Percentiles rank a stretch among this genome's conserved stretches.
Conservation (phyloP, 1,140 invertebrate species). For the Zaprionus camerounensis region DNA sequence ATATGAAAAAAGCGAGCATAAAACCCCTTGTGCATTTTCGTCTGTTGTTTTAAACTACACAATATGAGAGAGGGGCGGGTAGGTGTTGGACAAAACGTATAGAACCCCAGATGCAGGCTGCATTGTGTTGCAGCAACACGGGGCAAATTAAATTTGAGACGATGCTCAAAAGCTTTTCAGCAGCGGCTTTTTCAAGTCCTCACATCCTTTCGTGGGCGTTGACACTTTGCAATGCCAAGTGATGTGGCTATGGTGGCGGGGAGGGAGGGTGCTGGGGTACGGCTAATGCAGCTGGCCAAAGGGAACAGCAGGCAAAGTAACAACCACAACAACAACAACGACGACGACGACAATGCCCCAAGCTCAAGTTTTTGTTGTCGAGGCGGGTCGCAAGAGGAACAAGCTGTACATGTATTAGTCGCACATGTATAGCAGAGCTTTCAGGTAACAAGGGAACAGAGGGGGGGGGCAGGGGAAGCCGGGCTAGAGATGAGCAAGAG, state of each 20-base stretch:
- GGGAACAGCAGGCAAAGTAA: neutral
- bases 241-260: neutral
- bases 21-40: neutral
- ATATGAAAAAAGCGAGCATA: neutral
- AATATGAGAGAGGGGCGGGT: neutral
- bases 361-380: conserved; percentile 32
- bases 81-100: too few relatives aligned
- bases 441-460: neutral
- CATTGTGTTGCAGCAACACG: neutral
- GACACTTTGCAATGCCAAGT: conserved; percentile 20
- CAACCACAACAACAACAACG: neutral
- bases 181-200: neutral
- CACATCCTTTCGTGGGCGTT: conserved; percentile 28
- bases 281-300: conserved; percentile 24
- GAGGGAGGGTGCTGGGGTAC: neutral
- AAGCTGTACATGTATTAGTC: conserved; percentile 3
- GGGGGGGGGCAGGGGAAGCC: neutral
- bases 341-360: neutral
- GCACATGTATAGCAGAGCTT: neutral
- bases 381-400: neutral
- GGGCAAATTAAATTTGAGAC: conserved; percentile 23
- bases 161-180: conserved; percentile 13
- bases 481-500: neutral
- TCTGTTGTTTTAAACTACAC: neutral
- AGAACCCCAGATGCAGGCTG: too few relatives aligned